These are phyloP conservation scores for Erannis defoliaria DNA, from an alignment of 2,888 invertebrate species.

Conservation along the genomic window DNA sequence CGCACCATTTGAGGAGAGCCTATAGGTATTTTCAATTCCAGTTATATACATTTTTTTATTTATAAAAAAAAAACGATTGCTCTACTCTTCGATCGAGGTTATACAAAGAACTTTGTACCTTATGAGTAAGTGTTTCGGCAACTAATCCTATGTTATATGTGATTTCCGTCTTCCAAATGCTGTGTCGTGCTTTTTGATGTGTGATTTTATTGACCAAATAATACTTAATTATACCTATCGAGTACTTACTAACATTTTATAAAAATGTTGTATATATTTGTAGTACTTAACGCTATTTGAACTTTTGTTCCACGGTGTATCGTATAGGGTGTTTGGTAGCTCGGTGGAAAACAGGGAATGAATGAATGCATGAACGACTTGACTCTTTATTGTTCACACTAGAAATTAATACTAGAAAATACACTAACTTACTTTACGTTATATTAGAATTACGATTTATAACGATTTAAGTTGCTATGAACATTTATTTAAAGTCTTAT, in stretches of 20 bases:
- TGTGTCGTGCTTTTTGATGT: slow-evolving; percentile 61
- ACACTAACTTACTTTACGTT: no score
- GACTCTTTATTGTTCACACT: no score
- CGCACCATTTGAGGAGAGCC: background rate
- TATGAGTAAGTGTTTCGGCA: background rate
- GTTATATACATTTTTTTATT: background rate
- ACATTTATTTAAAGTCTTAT: no score
- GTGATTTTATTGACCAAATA: slow-evolving; percentile 76
- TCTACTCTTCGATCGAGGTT: background rate
- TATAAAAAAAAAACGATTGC: background rate
- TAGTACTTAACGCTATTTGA: slow-evolving; percentile 46
- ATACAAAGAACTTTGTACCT: background rate
- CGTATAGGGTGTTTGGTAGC: no score
- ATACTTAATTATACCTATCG: slow-evolving; percentile 47
- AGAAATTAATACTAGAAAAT: no score
- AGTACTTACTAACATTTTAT: slow-evolving; percentile 61
- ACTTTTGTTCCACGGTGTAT: background rate
- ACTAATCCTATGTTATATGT: slow-evolving; percentile 22
- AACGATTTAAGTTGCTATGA: no score
- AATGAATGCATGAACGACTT: no score
- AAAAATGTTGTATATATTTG: slow-evolving; percentile 49
- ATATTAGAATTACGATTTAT: no score
- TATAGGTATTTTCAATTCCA: background rate
- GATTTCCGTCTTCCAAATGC: slow-evolving; percentile 53
- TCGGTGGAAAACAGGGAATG: no score